Percentiles rank a stretch among this genome's conserved stretches.
Conservation (phyloP, 1,140 invertebrate genomes). For the Amyelois transitella region DNA sequence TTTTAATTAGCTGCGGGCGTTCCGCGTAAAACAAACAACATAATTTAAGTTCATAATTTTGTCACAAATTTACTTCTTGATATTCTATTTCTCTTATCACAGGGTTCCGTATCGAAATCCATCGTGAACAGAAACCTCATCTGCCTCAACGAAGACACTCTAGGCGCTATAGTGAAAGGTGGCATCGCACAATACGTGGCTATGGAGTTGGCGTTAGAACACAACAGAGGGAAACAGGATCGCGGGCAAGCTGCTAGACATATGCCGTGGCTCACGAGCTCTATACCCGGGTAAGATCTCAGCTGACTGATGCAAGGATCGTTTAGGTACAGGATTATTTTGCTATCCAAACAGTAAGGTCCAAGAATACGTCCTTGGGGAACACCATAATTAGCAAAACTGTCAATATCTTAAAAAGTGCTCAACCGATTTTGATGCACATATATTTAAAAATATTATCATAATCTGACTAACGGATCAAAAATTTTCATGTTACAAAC, state of each 20-base stretch:
- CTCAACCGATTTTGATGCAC: too few relatives aligned
- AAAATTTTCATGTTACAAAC: too few relatives aligned
- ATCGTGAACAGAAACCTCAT: conserved; percentile 74
- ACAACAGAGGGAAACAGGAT: conserved; percentile 85
- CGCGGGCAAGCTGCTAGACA: conserved; percentile 30
- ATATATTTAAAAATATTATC: too few relatives aligned
- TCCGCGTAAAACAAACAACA: too few relatives aligned
- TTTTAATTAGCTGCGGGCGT: too few relatives aligned
- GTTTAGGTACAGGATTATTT: neutral
- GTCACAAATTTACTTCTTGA: neutral
- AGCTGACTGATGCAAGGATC: too few relatives aligned
- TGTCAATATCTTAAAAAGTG: too few relatives aligned
- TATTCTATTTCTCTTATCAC: conserved; percentile 4
- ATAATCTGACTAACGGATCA: too few relatives aligned
- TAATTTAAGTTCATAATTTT: too few relatives aligned
- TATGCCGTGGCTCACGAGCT: conserved; percentile 93
- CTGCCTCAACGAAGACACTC: conserved; percentile 94
- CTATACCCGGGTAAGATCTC: conserved; percentile 78
- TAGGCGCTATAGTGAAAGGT: conserved; percentile 96
- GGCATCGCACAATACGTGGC: conserved; percentile 96
- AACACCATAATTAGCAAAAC: too few relatives aligned
- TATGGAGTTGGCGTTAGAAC: conserved; percentile 92
- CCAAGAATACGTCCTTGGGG: too few relatives aligned
- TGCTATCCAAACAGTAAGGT: too few relatives aligned
- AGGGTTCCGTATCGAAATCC: conserved; percentile 63